Percentiles rank a stretch among this genome's conserved stretches.
Evolutionary conservation across 2,113 vertebrate genomes (phyloP).

Genomic region (Dicaeum eximium): DNA sequence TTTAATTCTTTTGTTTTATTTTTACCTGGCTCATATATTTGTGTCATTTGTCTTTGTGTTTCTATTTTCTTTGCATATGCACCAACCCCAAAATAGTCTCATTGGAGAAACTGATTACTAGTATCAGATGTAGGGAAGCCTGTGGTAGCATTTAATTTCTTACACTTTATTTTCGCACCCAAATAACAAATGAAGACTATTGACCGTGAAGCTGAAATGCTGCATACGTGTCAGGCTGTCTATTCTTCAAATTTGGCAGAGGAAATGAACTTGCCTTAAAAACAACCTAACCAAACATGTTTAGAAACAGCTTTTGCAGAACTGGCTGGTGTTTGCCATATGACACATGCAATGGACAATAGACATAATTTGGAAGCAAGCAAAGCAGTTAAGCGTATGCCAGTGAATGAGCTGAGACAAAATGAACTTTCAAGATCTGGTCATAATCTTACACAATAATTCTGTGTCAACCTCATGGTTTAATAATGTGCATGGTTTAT

Average conservation of each 20-base stretch:
- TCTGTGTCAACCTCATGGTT: background rate
- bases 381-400: background rate
- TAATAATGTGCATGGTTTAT: background rate
- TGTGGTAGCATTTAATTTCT: conserved; percentile 17
- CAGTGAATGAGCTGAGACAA: background rate
- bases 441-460: background rate
- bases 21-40: background rate
- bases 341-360: conserved; percentile 9
- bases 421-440: background rate
- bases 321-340: conserved; percentile 40
- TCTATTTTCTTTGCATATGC: background rate
- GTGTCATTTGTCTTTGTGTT: background rate
- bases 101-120: background rate
- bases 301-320: conserved; percentile 20
- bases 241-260: conserved; percentile 38
- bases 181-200: conserved; percentile 19
- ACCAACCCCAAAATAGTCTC: background rate
- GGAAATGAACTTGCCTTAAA: background rate
- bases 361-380: conserved; percentile 2
- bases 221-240: conserved; percentile 21
- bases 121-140: background rate
- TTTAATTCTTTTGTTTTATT: background rate
- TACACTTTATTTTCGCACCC: conserved; percentile 35
- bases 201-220: conserved; percentile 37
- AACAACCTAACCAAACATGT: background rate